Base-by-base conservation (phyloP, 2,797 vertebrate species). In the Allobates femoralis region DNA sequence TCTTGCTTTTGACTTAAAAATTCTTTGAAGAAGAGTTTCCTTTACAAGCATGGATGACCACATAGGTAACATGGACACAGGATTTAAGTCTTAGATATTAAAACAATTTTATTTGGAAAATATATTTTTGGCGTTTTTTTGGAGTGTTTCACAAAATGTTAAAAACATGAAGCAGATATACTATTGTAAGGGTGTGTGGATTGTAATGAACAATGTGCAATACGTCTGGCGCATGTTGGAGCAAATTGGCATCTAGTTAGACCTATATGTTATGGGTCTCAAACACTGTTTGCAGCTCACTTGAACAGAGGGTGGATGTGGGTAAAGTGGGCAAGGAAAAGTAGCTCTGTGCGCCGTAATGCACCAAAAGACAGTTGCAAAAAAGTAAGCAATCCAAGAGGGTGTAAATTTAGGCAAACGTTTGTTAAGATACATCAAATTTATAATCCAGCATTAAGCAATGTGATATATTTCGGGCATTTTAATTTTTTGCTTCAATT, bases 61-160 rank as follows among this genome's bases (percentile, higher is more conserved):
- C 46, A n/a, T 19, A 14, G 4, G 37, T 74, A 75, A 32, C 51
- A 56, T 56, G 11, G 10, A 56, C 50, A 55, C 51, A 77, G 18
- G 51, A 55, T 28, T 19, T 30, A 6, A 55, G 50, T 34, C 28
- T 55, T 19, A 53, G n/a, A 53, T 76, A 53, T 3, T 30, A 32
- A 32, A 77, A 55, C 10, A 14, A 16, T 21, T 77, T 77, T 78
- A 78, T 55, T 56, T 28, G 74, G 34, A 55, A 76, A 55, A 55
- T 76, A 5, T 41, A 28, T 55, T 30, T 73, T 41, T 41, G 34
- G 3, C 21, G 41, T 21, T n/a, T n/a, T n/a, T n/a, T 32, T 77
- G 21, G 34, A 56, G 12, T 30, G 37, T 23, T 56, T 8, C 7
- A 55, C 16, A 46, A 76, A 77, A 77, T 23, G 23, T 23, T n/a